Evolutionary conservation across 2,888 invertebrate genomes (phyloP).

Genomic region (Linnaemya vulpina): DNA sequence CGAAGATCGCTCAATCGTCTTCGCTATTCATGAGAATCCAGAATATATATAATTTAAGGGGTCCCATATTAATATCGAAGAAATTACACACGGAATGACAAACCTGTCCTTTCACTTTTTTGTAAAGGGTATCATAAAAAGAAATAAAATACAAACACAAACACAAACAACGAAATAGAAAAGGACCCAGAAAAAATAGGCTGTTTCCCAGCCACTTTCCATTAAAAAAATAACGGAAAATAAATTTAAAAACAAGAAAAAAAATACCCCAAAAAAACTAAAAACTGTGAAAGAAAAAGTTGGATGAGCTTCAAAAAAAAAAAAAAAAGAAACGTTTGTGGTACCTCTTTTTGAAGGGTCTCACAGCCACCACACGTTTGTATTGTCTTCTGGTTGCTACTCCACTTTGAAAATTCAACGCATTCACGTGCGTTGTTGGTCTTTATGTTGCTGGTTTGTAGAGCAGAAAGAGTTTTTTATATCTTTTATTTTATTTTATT

Average conservation of each 20-base stretch:
- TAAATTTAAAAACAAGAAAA: slow-evolving; percentile 33
- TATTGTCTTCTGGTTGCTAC: slow-evolving; percentile 18
- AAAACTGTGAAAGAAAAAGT: slow-evolving; percentile 15
- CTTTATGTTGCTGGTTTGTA: slow-evolving; percentile 29
- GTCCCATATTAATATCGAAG: too few relatives aligned
- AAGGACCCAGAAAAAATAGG: slow-evolving; percentile 48
- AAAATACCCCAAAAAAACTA: slow-evolving; percentile 6
- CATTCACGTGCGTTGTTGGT: slow-evolving; percentile 53
- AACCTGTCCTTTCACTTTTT: too few relatives aligned
- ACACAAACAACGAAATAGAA: neutral
- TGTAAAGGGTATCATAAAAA: too few relatives aligned
- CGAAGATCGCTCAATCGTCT: too few relatives aligned
- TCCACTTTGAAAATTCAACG: neutral
- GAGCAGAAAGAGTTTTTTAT: slow-evolving; percentile 20
- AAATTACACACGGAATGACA: too few relatives aligned
- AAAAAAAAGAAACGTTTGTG: slow-evolving; percentile 54
- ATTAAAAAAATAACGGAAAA: neutral
- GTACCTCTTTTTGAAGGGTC: slow-evolving; percentile 26
- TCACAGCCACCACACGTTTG: neutral
- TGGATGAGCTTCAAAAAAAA: neutral
- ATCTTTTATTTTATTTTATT: slow-evolving; percentile 16
- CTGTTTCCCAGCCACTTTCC: slow-evolving; percentile 67
- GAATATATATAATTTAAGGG: too few relatives aligned
- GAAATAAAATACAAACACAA: too few relatives aligned
- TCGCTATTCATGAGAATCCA: too few relatives aligned